Evolutionary conservation across 2,113 vertebrate species (phyloP).

Genomic region (Larimichthys polyactis): DNA sequence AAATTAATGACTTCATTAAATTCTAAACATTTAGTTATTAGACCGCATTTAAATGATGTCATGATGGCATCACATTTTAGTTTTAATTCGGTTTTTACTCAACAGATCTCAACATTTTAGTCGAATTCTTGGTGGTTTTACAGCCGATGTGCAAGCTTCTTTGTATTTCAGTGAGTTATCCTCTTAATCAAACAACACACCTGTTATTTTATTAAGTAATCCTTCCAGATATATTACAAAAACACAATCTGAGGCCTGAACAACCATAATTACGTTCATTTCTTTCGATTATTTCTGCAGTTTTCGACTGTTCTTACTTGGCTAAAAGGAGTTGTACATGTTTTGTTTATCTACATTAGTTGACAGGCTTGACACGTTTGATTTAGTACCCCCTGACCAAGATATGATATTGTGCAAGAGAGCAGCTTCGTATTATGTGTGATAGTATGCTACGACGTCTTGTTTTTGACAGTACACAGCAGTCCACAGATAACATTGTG

Average conservation of each 20-base stretch:
- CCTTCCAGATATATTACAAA: background rate
- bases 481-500: slow-evolving; percentile 17
- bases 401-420: slow-evolving; percentile 11
- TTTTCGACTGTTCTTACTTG: background rate
- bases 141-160: background rate
- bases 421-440: background rate
- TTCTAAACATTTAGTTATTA: slow-evolving; percentile 60
- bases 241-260: background rate
- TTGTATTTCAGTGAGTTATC: background rate
- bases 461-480: slow-evolving; percentile 52
- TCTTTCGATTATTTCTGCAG: background rate
- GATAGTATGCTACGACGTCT: slow-evolving; percentile 35
- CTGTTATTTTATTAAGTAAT: background rate
- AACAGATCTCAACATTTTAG: background rate
- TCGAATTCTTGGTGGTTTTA: background rate
- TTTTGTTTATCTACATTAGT: slow-evolving; percentile 29
- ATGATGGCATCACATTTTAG: slow-evolving; percentile 32
- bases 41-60: slow-evolving; percentile 38
- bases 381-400: slow-evolving; percentile 47
- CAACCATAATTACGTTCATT: background rate
- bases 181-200: background rate
- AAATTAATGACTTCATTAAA: slow-evolving; percentile 71
- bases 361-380: slow-evolving; percentile 46
- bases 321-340: background rate
- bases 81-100: slow-evolving; percentile 43